Evolutionary conservation across 2,797 vertebrate species (phyloP), one percentile per base, ranked within the genome.

Genomic region (Sebastolobus altivelis): DNA sequence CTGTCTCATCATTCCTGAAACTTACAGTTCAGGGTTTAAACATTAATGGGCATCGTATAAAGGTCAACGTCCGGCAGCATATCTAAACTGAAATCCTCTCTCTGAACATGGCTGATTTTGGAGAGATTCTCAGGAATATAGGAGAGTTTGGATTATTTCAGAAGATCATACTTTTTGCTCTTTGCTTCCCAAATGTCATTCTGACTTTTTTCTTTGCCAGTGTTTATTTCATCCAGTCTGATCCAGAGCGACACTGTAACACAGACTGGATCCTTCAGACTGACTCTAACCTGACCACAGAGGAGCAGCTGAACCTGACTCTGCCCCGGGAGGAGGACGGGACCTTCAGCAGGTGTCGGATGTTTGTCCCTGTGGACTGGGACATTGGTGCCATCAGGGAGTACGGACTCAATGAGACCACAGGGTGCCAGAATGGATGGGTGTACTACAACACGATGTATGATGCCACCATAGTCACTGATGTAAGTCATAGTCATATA

Each of bases 91-190:
- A 27, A 43, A 11, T 2, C 43, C 7, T 43, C 38, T 43, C 62
- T 27, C 18, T 65, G 0, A 20, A 79, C 63, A 97, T 96, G 96
- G 83, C 92, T 0, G 92, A 93, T 0, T 81, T 96, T 1, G 95
- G 95, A 18, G 94, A 95, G 62, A 91, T 96, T 73, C 87, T 97
- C 31, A 89, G 74, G 31, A 88, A 52, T 4, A 72, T 94, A 0
- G 96, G 96, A 1, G 96, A 96, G 38, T 97, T 96, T 65, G 96
- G 96, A 56, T 75, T 69, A 1, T 97, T 97, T 69, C 97, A 98
- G 88, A 89, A 94, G 62, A 29, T 81, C 60, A 65, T 95, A 25
- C 81, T 96, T 35, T 52, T 96, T 18, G 79, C 94, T 18, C 80
- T 96, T 1, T 66, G 90, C 40, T 11, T 96, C 20, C 94, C 95